phyloP scores from a whole-genome alignment of 1,140 invertebrate species.

The Drosophila eugracilis region DNA sequence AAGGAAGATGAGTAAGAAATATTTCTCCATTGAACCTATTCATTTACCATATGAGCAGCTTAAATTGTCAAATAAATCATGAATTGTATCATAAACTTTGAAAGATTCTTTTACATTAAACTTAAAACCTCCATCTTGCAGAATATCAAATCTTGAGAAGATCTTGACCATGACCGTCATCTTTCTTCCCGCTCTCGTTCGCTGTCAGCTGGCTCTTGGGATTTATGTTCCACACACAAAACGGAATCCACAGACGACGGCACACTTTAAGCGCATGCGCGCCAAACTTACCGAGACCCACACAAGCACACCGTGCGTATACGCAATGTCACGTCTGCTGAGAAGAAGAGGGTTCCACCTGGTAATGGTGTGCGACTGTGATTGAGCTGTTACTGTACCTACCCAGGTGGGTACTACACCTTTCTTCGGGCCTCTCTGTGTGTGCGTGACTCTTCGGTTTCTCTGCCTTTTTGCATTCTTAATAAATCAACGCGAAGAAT shows the following conservation, averaged over 20 bases:
- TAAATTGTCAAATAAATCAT: too few relatives aligned
- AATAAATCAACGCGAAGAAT: conserved; percentile 85
- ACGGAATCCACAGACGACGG: conserved; percentile 43
- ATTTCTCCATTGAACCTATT: too few relatives aligned
- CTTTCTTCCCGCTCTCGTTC: background rate
- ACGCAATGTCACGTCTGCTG: conserved; percentile 65
- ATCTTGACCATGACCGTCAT: background rate
- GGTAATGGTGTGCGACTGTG: conserved; percentile 40
- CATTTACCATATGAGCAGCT: too few relatives aligned
- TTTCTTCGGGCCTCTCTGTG: conserved; percentile 26
- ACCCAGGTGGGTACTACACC: conserved; percentile 4
- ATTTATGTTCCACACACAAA: conserved; percentile 27
- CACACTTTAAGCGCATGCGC: conserved; percentile 61
- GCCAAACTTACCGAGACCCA: conserved; percentile 34
- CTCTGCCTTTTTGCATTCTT: conserved; percentile 84
- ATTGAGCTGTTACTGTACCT: conserved; percentile 52
- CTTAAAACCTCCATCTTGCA: background rate
- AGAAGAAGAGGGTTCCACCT: conserved; percentile 18
- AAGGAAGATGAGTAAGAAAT: too few relatives aligned
- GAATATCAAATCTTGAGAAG: background rate
- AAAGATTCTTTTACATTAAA: too few relatives aligned
- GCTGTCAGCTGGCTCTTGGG: background rate
- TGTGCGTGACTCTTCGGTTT: conserved; percentile 50
- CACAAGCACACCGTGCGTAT: conserved; percentile 19
- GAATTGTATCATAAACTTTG: too few relatives aligned